Evolutionary conservation across 2,797 vertebrate genomes (phyloP).

Genomic region (Orestias chungarensis): DNA sequence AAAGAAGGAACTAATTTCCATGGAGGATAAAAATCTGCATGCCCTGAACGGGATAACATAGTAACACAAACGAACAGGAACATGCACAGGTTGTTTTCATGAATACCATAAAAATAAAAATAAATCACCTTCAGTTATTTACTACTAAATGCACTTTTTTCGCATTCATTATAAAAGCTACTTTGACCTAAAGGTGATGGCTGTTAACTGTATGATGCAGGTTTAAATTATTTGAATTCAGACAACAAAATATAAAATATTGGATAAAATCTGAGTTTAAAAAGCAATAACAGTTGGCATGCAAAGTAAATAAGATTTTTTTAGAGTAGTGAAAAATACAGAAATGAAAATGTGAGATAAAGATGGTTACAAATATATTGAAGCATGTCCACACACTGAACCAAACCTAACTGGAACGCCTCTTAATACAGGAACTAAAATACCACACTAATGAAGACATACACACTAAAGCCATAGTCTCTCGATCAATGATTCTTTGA

Average conservation of each 20-base stretch:
- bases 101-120: background rate
- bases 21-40: constrained; percentile 17
- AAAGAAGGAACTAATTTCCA: background rate
- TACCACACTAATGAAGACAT: constrained; percentile 44
- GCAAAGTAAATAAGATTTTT: background rate
- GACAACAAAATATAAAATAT: constrained; percentile 34
- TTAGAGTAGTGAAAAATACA: background rate
- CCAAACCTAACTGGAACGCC: constrained; percentile 20
- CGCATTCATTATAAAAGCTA: background rate
- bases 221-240: background rate
- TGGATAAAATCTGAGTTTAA: constrained; percentile 41
- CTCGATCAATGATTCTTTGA: constrained; percentile 42
- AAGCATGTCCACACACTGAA: background rate
- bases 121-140: background rate
- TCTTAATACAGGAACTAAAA: constrained; percentile 3
- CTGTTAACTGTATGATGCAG: constrained; percentile 23
- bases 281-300: background rate
- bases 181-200: background rate
- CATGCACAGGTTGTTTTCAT: background rate
- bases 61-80: background rate
- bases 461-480: constrained; percentile 33
- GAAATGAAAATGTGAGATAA: background rate
- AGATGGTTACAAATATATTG: background rate
- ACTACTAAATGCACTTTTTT: background rate
- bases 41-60: background rate